phyloP scores from a whole-genome alignment of 1,140 invertebrate species.

The Meloidogyne exigua region DNA sequence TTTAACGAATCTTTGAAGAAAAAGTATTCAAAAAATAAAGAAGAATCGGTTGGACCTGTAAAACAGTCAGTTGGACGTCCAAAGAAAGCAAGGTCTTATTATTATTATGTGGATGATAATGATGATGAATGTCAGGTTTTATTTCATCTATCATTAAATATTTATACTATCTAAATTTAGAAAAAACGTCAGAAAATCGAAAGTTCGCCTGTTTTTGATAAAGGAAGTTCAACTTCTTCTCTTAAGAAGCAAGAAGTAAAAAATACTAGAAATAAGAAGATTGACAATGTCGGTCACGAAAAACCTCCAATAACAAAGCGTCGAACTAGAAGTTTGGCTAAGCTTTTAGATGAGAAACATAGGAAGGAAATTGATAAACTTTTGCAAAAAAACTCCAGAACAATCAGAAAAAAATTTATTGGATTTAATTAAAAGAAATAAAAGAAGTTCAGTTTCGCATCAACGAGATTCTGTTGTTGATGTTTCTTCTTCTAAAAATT shows the following conservation, averaged over 20 bases:
- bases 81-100: neutral
- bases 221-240: neutral
- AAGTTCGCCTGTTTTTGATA: neutral
- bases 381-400: neutral
- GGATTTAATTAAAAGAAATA: neutral
- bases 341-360: neutral
- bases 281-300: neutral
- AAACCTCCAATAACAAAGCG: neutral
- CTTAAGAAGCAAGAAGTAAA: neutral
- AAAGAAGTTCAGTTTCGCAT: neutral
- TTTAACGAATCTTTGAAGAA: neutral
- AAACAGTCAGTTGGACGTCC: neutral
- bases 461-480: neutral
- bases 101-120: neutral
- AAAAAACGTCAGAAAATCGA: neutral
- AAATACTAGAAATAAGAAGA: too few species aligned
- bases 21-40: neutral
- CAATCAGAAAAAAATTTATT: neutral
- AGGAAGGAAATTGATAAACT: neutral
- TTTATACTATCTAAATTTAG: neutral
- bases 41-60: neutral
- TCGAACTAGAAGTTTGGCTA: neutral
- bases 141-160: neutral
- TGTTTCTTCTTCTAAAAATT: neutral
- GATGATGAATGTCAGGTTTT: neutral